These are phyloP conservation scores for Zygaena filipendulae DNA, from an alignment of 2,888 invertebrate species.

Conservation along the genomic window DNA sequence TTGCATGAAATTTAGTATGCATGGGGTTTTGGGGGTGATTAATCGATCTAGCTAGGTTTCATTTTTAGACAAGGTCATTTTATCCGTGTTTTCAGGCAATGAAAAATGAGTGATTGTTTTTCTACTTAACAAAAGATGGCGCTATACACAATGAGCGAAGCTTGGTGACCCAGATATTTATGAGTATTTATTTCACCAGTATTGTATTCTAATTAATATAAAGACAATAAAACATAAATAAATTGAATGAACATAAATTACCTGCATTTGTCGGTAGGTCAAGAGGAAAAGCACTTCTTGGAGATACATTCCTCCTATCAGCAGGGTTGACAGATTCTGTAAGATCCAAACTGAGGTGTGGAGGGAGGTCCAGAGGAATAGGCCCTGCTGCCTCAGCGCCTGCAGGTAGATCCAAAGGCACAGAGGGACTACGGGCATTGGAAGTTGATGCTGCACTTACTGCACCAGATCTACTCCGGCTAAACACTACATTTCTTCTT, in stretches of 20 bases:
- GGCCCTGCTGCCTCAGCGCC: slow-evolving; percentile 45
- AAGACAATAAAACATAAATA: too few species aligned
- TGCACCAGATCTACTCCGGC: slow-evolving; percentile 30
- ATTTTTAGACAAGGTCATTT: too few species aligned
- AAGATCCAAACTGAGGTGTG: slow-evolving; percentile 51
- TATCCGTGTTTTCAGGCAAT: too few species aligned
- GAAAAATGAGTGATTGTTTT: too few species aligned
- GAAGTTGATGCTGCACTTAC: slow-evolving; percentile 41
- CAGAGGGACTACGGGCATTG: slow-evolving; percentile 29
- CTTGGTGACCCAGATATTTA: too few species aligned
- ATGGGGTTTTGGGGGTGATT: too few species aligned
- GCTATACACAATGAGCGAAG: too few species aligned
- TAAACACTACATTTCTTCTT: slow-evolving; percentile 26
- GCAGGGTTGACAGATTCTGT: slow-evolving; percentile 59
- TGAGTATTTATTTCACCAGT: too few species aligned
- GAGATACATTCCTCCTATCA: slow-evolving; percentile 52
- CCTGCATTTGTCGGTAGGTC: slow-evolving; percentile 59
- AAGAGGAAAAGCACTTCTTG: slow-evolving; percentile 49
- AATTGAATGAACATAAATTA: slow-evolving; percentile 22
- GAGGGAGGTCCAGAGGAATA: slow-evolving; percentile 39
- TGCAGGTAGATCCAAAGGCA: slow-evolving; percentile 45
- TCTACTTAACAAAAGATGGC: too few species aligned
- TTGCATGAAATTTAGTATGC: too few species aligned
- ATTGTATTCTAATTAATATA: too few species aligned
- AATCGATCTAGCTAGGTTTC: too few species aligned